Percentiles rank a stretch among this genome's conserved stretches.
phyloP scores from a whole-genome alignment of 2,797 vertebrate species.

The Pseudochirops corinnae region DNA sequence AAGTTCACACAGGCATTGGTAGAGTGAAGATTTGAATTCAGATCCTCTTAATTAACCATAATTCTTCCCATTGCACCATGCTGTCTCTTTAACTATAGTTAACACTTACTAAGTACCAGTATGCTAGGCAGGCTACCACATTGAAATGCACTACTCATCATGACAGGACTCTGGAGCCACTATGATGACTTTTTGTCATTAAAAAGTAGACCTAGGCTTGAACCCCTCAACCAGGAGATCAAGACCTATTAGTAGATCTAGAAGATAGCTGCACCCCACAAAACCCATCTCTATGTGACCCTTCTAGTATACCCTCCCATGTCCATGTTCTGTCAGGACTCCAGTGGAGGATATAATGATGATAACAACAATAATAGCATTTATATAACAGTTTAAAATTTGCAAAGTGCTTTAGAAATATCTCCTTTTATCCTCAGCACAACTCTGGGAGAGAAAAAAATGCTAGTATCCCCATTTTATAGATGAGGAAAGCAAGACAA shows the following conservation, averaged over 20 bases:
- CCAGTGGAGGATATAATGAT: not conserved
- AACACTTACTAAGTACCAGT: not conserved
- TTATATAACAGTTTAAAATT: not conserved
- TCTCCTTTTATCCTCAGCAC: not conserved
- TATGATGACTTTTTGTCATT: not conserved
- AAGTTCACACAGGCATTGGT: not conserved
- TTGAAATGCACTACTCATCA: not conserved
- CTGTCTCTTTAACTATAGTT: not conserved
- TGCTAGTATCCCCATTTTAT: not conserved
- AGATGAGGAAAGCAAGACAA: not conserved
- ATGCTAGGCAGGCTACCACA: not conserved
- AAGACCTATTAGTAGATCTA: not conserved
- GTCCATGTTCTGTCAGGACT: not conserved
- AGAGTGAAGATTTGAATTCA: not conserved
- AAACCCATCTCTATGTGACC: not conserved
- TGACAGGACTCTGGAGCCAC: not conserved
- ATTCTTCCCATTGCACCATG: not conserved
- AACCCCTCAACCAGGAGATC: not conserved
- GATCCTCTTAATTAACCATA: not conserved
- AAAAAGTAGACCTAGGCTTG: not conserved
- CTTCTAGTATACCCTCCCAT: not conserved
- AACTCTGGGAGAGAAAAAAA: not conserved
- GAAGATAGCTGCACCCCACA: not conserved
- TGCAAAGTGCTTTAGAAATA: not conserved
- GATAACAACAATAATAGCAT: not conserved